Base-by-base conservation (phyloP, 2,113 vertebrate species). In the Tragelaphus strepsiceros region DNA sequence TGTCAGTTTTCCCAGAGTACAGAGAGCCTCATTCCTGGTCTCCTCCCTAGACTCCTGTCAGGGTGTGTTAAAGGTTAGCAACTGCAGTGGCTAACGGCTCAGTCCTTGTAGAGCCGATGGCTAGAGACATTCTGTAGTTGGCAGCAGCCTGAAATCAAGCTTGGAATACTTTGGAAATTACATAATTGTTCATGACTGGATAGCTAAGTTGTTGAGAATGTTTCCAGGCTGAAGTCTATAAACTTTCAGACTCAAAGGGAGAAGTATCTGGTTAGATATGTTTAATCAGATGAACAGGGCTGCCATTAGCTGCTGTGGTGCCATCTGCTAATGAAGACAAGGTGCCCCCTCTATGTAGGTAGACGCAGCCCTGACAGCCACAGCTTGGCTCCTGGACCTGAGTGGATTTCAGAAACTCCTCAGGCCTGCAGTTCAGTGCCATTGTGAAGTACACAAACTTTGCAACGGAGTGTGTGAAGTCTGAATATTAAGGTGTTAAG, bases 111-210 rank as follows among this genome's bases (percentile, higher is more conserved):
- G 81, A 56, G 81, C 21, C 1, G 21, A 83, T 83, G 81, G 81
- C n/a, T 7, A 56, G 81, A n/a, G 53, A 83, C 51, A 8, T 26
- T 83, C 21, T 56, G n/a, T 35, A 83, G 21, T 35, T 83, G 81
- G n/a, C 81, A 56, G n/a, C 74, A 92, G 61, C 74, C 62, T 96
- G 81, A 96, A 94, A 90, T 22, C 10, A 43, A 92, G 71, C 61
- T 85, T 58, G 46, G 22, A 58, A 51, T 82, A 46, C 85, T 94
- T 64, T 82, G 21, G 46, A 95, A 94, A 94, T 80, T 35, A 54
- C 16, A 21, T 88, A 92, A 87, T 71, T 43, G 30, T 32, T 88
- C 4, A 12, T 96, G 83, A 88, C 43, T 94, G 49, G 30, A 35
- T 94, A 56, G 62, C 58, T 85, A 81, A 32, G 6, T 62, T 56